phyloP scores from a whole-genome alignment of 2,888 invertebrate genomes.

The Aleiodes alternator region DNA sequence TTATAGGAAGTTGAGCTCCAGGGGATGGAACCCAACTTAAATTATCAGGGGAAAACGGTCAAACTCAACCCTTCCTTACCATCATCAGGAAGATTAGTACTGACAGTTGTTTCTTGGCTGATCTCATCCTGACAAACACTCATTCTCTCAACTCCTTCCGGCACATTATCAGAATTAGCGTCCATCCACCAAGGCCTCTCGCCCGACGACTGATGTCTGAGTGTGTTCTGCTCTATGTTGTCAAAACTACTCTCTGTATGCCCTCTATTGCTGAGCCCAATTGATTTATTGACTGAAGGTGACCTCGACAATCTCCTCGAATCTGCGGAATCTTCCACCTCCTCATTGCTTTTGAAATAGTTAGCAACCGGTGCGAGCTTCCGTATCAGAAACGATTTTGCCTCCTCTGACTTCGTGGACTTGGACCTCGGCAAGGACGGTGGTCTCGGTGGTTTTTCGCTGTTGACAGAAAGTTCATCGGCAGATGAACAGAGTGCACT shows the following conservation, averaged over 20 bases:
- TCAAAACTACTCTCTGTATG: conserved; percentile 62
- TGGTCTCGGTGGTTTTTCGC: conserved; percentile 77
- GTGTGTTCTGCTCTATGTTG: conserved; percentile 51
- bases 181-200: conserved; percentile 74
- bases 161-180: conserved; percentile 71
- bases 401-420: conserved; percentile 78
- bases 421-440: conserved; percentile 75
- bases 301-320: conserved; percentile 50
- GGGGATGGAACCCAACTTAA: too few species aligned
- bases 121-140: conserved; percentile 67
- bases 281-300: conserved; percentile 57
- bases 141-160: conserved; percentile 69
- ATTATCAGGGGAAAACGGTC: too few species aligned
- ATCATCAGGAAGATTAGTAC: conserved; percentile 70
- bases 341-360: conserved; percentile 80
- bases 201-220: conserved; percentile 63
- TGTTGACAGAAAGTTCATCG: conserved; percentile 78
- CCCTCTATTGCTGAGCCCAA: conserved; percentile 57
- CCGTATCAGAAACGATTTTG: conserved; percentile 78
- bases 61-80: conserved; percentile 59
- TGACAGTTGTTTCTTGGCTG: conserved; percentile 73
- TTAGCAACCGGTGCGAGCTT: conserved; percentile 79
- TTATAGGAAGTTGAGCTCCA: too few species aligned
- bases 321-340: conserved; percentile 54
- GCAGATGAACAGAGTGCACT: conserved; percentile 77